These are phyloP conservation scores for Heliothis virescens DNA, from an alignment of 1,140 invertebrate genomes.

Conservation along the genomic window DNA sequence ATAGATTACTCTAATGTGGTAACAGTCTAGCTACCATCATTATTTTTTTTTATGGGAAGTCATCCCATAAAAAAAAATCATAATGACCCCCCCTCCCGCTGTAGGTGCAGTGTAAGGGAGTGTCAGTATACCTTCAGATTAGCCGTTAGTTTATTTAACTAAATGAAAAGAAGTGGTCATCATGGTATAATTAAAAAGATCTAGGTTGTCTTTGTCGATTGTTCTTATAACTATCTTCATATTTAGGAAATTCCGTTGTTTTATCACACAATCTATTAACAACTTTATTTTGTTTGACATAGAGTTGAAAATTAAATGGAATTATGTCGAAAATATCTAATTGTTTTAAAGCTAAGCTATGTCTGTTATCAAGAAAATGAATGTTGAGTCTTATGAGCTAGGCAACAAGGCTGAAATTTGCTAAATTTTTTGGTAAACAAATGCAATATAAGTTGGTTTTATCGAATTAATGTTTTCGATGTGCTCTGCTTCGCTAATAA, in stretches of 20 bases:
- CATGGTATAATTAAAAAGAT: not conserved
- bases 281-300: not conserved
- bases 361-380: not conserved
- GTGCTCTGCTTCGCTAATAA: conserved; percentile 14
- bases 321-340: not conserved
- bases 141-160: no score
- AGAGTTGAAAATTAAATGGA: not conserved
- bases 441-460: not conserved
- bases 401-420: conserved; percentile 1
- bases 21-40: no score
- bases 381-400: not conserved
- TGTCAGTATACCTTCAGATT: no score
- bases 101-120: no score
- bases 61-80: no score
- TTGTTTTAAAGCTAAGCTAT: not conserved
- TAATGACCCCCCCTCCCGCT: no score
- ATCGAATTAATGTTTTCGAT: conserved; percentile 21
- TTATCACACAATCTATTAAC: not conserved
- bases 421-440: not conserved
- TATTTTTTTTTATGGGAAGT: no score
- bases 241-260: not conserved
- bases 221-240: not conserved
- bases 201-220: not conserved
- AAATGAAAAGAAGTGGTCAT: no score
- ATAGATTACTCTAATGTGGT: no score